phyloP scores from a whole-genome alignment of 2,113 vertebrate species.

The Microcebus lehilahytsara region DNA sequence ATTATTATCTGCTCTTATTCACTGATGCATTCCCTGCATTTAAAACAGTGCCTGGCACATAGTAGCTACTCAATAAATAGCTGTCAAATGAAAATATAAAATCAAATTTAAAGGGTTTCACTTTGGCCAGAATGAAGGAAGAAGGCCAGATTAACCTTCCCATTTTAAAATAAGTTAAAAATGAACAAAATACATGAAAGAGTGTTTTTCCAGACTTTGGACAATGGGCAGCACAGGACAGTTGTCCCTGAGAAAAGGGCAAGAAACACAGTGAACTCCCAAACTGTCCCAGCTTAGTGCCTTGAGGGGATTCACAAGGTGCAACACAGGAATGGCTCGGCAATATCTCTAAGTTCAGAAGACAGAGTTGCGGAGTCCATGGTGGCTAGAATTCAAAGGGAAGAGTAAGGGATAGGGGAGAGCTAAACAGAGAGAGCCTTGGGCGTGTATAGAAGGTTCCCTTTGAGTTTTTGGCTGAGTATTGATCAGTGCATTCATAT shows the following conservation, averaged over 20 bases:
- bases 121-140: neutral
- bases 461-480: neutral
- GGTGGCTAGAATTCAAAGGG: neutral
- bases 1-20: neutral
- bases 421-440: neutral
- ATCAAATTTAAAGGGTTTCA: neutral
- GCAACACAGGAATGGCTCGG: accelerated
- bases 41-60: neutral
- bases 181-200: neutral
- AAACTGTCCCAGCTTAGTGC: no score
- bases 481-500: neutral
- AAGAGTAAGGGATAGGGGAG: neutral
- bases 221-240: neutral
- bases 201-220: neutral
- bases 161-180: neutral
- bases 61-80: neutral
- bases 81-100: neutral
- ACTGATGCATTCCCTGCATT: neutral
- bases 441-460: no score
- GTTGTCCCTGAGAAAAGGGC: neutral
- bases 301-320: neutral
- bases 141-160: neutral
- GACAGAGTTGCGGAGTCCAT: neutral
- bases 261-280: neutral
- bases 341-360: no score